Evolutionary conservation across 2,888 invertebrate genomes (phyloP).

Genomic region (Antitype chi): DNA sequence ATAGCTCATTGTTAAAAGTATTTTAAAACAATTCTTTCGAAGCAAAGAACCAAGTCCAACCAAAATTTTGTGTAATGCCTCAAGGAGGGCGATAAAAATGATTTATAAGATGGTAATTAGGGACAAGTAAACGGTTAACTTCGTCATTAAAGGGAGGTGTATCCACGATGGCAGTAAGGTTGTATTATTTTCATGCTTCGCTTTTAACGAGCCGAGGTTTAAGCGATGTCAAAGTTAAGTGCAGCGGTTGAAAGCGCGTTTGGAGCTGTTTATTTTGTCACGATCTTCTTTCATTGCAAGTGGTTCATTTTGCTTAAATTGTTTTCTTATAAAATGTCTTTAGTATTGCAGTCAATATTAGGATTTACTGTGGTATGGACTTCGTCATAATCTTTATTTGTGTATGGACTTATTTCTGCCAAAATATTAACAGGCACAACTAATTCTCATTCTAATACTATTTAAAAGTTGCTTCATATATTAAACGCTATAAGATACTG

Average conservation of each 20-base stretch:
- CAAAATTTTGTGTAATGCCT: conserved; percentile 70
- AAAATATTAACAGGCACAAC: not conserved
- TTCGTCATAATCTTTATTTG: not conserved
- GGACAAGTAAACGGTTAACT: conserved; percentile 53
- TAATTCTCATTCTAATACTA: not conserved
- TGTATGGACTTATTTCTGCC: not conserved
- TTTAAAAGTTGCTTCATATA: not conserved
- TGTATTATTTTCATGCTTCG: conserved; percentile 45
- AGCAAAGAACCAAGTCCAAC: conserved; percentile 46
- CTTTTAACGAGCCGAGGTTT: conserved; percentile 51
- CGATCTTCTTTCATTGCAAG: not conserved
- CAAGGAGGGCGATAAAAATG: conserved; percentile 78
- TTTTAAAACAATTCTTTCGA: conserved; percentile 45
- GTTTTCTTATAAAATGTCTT: not conserved
- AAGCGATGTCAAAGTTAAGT: conserved; percentile 42
- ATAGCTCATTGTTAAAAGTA: conserved; percentile 48
- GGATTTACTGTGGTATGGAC: not conserved
- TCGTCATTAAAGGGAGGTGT: conserved; percentile 50
- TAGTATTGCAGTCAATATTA: not conserved
- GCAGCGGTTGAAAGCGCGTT: conserved; percentile 30
- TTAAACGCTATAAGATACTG: not conserved
- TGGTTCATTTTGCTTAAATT: not conserved
- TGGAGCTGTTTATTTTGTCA: not conserved
- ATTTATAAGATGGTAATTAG: conserved; percentile 81
- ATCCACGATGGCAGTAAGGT: conserved; percentile 23